phyloP scores from a whole-genome alignment of 2,888 invertebrate species.

The Branchipolynoe longqiensis region DNA sequence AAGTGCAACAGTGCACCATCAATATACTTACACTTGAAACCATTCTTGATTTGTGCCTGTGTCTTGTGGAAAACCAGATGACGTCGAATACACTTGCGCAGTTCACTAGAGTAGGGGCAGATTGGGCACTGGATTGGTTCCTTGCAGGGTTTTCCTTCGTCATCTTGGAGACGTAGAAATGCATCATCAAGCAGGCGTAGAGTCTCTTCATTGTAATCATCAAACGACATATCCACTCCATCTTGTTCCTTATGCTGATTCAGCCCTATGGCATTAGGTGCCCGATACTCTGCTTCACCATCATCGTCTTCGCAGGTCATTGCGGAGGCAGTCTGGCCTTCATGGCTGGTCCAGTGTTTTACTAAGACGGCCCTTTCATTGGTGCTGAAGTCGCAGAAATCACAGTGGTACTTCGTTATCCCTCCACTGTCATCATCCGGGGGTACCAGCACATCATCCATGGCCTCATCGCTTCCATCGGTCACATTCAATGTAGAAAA shows the following conservation, averaged over 20 bases:
- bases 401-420: slow-evolving; percentile 55
- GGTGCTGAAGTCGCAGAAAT: slow-evolving; percentile 57
- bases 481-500: slow-evolving; percentile 8
- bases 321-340: slow-evolving; percentile 15
- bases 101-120: slow-evolving; percentile 48
- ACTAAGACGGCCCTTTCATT: slow-evolving; percentile 47
- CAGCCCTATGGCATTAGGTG: neutral
- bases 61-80: slow-evolving; percentile 47
- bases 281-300: neutral
- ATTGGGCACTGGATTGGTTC: slow-evolving; percentile 18
- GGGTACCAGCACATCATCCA: neutral
- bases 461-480: neutral
- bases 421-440: neutral
- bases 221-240: neutral
- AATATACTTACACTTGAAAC: slow-evolving; percentile 58
- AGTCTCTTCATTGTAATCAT: neutral
- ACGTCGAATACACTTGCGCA: slow-evolving; percentile 3
- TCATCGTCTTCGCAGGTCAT: too few relatives aligned
- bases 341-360: slow-evolving; percentile 33
- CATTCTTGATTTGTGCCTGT: slow-evolving; percentile 33
- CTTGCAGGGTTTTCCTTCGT: slow-evolving; percentile 23
- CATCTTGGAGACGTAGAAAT: neutral
- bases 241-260: neutral
- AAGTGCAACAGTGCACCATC: too few relatives aligned
- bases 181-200: slow-evolving; percentile 18